Evolutionary conservation across 2,113 vertebrate genomes (phyloP).

Genomic region (Mesembrinibis cayennensis): DNA sequence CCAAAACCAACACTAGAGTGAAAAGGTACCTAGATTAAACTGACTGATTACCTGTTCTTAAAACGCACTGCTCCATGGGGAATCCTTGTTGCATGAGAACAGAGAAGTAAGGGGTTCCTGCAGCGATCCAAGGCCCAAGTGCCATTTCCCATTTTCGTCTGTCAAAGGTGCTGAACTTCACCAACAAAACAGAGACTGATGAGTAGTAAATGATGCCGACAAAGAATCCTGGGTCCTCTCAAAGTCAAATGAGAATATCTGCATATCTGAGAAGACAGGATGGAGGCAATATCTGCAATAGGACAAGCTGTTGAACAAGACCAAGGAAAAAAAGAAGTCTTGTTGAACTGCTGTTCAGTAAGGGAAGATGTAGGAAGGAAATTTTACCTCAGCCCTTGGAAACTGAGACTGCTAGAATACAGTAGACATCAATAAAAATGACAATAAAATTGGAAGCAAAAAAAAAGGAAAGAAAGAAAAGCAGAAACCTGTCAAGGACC

Average conservation of each 20-base stretch:
- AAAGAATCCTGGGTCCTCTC: not conserved
- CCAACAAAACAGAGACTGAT: not conserved
- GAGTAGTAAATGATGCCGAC: not conserved
- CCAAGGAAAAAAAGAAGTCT: not conserved
- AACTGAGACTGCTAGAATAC: not conserved
- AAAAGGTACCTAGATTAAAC: not conserved
- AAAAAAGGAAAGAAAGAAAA: not conserved
- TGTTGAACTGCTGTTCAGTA: not conserved
- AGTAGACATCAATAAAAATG: not conserved
- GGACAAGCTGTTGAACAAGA: not conserved
- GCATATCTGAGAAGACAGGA: not conserved
- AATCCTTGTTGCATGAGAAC: not conserved
- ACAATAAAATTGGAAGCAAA: not conserved
- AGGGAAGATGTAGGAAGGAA: not conserved
- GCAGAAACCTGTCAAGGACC: not conserved
- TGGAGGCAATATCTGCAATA: not conserved
- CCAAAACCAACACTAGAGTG: not conserved
- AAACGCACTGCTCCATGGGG: not conserved
- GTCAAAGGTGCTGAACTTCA: not conserved
- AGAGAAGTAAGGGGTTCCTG: not conserved
- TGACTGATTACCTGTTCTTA: not conserved
- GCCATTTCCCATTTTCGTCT: not conserved
- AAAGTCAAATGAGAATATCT: not conserved
- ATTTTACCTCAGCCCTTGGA: not conserved
- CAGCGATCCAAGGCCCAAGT: not conserved